These are phyloP conservation scores for Acanthoscelides obtectus DNA, from an alignment of 2,888 invertebrate species.

Conservation along the genomic window DNA sequence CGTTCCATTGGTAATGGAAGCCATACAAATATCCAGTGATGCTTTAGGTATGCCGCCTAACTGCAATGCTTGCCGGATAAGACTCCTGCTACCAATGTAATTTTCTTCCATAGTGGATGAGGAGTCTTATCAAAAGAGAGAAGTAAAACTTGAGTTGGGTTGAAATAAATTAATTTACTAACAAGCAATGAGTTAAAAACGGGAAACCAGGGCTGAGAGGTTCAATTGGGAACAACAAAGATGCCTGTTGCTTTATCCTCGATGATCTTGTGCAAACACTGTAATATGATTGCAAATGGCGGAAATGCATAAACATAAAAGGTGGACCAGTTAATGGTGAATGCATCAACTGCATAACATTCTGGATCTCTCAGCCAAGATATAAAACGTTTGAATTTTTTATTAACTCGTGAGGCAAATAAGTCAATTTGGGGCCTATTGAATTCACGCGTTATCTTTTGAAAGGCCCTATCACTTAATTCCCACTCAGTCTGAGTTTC, in stretches of 20 bases:
- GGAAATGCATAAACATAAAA: constrained; percentile 10
- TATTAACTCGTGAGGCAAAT: constrained; percentile 8
- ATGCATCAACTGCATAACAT: not conserved
- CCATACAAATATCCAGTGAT: constrained; percentile 9
- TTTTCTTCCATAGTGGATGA: constrained; percentile 2
- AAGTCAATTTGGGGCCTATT: constrained; percentile 7
- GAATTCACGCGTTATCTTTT: constrained; percentile 5
- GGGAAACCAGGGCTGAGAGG: too few relatives aligned
- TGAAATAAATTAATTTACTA: constrained; percentile 4
- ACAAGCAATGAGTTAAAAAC: constrained; percentile 10
- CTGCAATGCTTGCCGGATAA: constrained; percentile 15
- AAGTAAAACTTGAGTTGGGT: constrained; percentile 4
- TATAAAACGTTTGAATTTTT: constrained; percentile 6
- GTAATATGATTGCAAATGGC: too few relatives aligned
- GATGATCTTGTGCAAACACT: constrained; percentile 1
- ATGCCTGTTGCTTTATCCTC: constrained; percentile 1
- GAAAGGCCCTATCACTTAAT: constrained; percentile 1
- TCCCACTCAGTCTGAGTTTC: constrained; percentile 10
- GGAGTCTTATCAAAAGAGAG: constrained; percentile 4
- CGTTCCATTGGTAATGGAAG: constrained; percentile 11
- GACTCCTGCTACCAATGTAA: constrained; percentile 19
- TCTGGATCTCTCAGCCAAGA: too few relatives aligned
- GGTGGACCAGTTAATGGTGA: constrained; percentile 5
- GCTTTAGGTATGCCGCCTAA: constrained; percentile 6
- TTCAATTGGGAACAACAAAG: constrained; percentile 5